Evolutionary conservation across 2,797 vertebrate species (phyloP), one percentile per base, ranked within the genome.

Genomic region (Coilia nasus): DNA sequence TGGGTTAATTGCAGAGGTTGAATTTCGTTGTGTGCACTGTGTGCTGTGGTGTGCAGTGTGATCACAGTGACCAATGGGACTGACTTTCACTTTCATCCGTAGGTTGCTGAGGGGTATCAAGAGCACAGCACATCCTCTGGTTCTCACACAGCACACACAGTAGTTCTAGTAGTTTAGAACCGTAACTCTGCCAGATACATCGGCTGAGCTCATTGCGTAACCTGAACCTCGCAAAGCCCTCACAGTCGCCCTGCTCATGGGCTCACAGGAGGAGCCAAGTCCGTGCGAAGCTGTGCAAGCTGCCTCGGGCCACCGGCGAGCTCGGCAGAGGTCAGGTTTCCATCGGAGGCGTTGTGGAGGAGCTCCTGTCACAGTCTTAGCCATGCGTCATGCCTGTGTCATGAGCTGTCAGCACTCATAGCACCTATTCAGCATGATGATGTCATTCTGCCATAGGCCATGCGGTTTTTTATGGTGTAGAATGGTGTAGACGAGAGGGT

Each of bases 291-390:
- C 67, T 75, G 67, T 6, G 31, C 71, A 21, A 78, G 31, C 35
- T 17, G 31, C 71, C 31, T 44, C 19, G 41, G 71, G 71, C 31
- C 35, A 78, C 5, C 2, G 5, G 71, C 71, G 6, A 44, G 35
- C 71, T 78, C 31, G 44, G 71, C 71, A 17, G 71, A 44, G 35
- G 71, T 78, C 71, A 78, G 71, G 71, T 78, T 78, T 78, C 71
- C 28, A 35, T 15, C 64, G 0, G 28, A 35, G 64, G 64, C 15
- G 12, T 71, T 71, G 28, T 35, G 64, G 25, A 35, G 23, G 23
- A 12, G 28, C 10, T 78, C 0, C 35, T 78, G 71, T 44, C 35
- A 78, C 35, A 17, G 31, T 78, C 15, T 78, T 25, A 21, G 71
- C 25, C 64, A 11, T 28, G 12, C 25, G 64, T 41, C 71, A 78